These are phyloP conservation scores for Chrysolophus pictus DNA, from an alignment of 2,797 vertebrate genomes.

Conservation along the genomic window DNA sequence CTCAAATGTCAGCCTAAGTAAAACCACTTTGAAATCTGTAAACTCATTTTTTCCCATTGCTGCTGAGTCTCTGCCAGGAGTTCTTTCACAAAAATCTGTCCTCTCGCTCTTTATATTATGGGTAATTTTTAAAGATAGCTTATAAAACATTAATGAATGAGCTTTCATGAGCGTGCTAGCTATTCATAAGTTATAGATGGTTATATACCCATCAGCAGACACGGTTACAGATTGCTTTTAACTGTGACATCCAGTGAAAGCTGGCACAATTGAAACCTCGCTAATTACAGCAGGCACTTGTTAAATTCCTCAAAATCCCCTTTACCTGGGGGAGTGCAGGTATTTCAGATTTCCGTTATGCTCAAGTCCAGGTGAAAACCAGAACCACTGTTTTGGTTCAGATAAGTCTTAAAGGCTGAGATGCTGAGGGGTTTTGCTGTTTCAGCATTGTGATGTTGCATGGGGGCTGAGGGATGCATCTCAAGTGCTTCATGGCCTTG, in stretches of 20 bases:
- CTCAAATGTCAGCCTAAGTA: slow-evolving; percentile 36
- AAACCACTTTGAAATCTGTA: slow-evolving; percentile 55
- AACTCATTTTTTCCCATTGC: slow-evolving; percentile 37
- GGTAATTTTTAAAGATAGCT: slow-evolving; percentile 65
- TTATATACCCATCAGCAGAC: slow-evolving; percentile 46
- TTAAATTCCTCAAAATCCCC: slow-evolving; percentile 13
- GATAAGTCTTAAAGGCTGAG: not conserved
- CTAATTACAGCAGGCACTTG: slow-evolving; percentile 33
- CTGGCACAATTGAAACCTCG: not conserved
- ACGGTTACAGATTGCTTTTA: slow-evolving; percentile 48
- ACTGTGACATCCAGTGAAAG: slow-evolving; percentile 35
- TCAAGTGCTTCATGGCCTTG: not conserved
- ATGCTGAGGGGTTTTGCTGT: not conserved
- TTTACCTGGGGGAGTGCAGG: not conserved
- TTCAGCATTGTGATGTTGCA: not conserved
- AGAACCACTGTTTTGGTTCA: not conserved
- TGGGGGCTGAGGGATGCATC: not conserved
- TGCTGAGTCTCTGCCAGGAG: not conserved
- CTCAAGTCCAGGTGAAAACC: not conserved
- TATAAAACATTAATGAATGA: slow-evolving; percentile 65
- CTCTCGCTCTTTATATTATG: slow-evolving; percentile 3
- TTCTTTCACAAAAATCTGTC: slow-evolving; percentile 43
- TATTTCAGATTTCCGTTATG: not conserved
- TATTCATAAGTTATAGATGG: slow-evolving; percentile 60
- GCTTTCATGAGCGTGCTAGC: slow-evolving; percentile 42